Conservation (phyloP, 2,113 vertebrate species). For the Eretmochelys imbricata region DNA sequence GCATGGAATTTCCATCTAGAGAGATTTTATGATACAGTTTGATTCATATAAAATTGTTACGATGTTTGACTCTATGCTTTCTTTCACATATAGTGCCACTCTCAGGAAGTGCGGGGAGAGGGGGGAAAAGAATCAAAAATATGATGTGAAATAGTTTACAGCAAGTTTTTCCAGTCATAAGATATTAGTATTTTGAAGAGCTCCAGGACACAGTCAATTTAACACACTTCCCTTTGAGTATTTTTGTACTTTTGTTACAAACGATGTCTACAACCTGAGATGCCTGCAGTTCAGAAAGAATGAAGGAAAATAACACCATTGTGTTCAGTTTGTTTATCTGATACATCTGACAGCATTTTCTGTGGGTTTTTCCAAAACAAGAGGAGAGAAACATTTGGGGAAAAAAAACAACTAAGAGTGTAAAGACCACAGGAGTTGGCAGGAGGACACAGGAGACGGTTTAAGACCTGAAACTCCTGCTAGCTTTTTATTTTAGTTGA, state of each 20-base stretch:
- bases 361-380: background rate
- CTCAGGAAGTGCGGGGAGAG: background rate
- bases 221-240: background rate
- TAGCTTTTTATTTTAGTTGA: slow-evolving; percentile 2
- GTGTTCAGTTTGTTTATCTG: background rate
- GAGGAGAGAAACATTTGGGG: background rate
- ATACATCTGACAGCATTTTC: background rate
- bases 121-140: background rate
- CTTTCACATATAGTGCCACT: background rate
- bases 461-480: slow-evolving; percentile 21
- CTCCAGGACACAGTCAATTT: background rate
- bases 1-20: background rate
- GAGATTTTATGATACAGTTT: background rate
- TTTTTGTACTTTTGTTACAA: background rate
- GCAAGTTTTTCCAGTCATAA: background rate
- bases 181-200: background rate
- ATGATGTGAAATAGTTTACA: background rate
- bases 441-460: background rate
- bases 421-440: slow-evolving; percentile 1
- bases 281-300: background rate
- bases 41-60: background rate
- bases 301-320: background rate
- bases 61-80: background rate
- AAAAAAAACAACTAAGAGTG: background rate
- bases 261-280: background rate